phyloP scores from a whole-genome alignment of 2,113 vertebrate genomes.

The Pleuronectes platessa region DNA sequence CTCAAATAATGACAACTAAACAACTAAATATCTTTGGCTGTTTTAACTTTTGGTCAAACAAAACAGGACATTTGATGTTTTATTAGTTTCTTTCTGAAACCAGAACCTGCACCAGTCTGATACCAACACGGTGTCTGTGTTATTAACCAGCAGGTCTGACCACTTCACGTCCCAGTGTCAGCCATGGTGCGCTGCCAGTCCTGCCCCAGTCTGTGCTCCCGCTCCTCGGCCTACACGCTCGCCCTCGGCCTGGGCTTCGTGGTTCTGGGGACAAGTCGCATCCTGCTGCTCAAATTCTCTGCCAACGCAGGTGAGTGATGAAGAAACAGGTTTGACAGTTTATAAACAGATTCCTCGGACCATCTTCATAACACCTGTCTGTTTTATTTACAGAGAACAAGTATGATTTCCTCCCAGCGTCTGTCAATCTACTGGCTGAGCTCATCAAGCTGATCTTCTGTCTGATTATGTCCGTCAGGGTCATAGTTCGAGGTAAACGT shows the following conservation, averaged over 20 bases:
- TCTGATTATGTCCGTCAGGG: conserved; percentile 86
- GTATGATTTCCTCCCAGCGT: conserved; percentile 95
- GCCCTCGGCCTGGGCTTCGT: conserved; percentile 88
- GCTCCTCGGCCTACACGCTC: conserved; percentile 84
- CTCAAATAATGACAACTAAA: too few species aligned
- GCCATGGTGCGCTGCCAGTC: conserved; percentile 67
- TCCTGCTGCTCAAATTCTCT: conserved; percentile 94
- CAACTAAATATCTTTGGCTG: too few species aligned
- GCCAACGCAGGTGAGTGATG: conserved; percentile 87
- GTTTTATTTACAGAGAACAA: conserved; percentile 86
- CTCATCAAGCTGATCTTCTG: conserved; percentile 91
- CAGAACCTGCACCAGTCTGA: too few species aligned
- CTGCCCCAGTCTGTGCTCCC: conserved; percentile 75
- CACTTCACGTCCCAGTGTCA: neutral
- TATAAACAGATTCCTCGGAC: neutral
- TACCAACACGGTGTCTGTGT: neutral
- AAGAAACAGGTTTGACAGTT: neutral
- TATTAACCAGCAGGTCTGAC: conserved; percentile 11
- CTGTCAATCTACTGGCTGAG: conserved; percentile 97
- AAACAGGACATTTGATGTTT: too few species aligned
- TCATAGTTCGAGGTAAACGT: conserved; percentile 86
- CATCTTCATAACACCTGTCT: neutral
- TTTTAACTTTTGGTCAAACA: too few species aligned
- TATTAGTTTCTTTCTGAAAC: neutral
- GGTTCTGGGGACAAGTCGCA: conserved; percentile 89